phyloP scores from a whole-genome alignment of 2,888 invertebrate species.

The Ommatoiulus sabulosus region DNA sequence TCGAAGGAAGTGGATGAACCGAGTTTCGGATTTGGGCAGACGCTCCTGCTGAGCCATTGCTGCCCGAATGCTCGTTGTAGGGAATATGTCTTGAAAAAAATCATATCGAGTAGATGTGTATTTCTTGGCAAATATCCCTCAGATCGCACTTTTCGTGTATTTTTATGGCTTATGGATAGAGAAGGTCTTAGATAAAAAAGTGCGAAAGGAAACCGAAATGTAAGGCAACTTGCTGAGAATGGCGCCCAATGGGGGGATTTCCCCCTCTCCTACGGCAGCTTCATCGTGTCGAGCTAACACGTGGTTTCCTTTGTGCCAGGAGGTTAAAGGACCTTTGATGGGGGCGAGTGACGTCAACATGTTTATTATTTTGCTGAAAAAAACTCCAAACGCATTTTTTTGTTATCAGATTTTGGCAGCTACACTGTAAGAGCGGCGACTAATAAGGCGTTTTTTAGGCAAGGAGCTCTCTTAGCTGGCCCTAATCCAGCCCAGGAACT shows the following conservation, averaged over 20 bases:
- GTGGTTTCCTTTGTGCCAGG: not conserved
- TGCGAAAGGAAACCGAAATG: conserved; percentile 10
- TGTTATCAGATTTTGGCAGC: not conserved
- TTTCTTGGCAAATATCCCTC: conserved; percentile 40
- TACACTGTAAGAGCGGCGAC: not conserved
- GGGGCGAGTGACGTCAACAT: not conserved
- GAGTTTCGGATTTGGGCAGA: not conserved
- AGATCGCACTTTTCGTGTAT: not conserved
- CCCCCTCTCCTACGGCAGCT: not conserved
- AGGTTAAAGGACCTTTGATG: conserved; percentile 30
- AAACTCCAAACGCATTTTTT: not conserved
- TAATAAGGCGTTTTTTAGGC: not conserved
- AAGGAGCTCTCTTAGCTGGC: not conserved
- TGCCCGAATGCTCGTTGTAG: not conserved
- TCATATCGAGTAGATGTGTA: not conserved
- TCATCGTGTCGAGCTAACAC: not conserved
- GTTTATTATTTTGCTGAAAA: conserved; percentile 2
- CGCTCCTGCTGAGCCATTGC: not conserved
- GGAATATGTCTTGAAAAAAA: not conserved
- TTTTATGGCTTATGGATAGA: conserved; percentile 3
- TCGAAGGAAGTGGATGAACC: conserved; percentile 21
- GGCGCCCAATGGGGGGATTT: not conserved
- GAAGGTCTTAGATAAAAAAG: not conserved
- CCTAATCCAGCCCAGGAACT: not conserved
- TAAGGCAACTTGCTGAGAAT: conserved; percentile 33